Conservation (phyloP, 2,113 vertebrate genomes). For the Atherinomorus stipes region DNA sequence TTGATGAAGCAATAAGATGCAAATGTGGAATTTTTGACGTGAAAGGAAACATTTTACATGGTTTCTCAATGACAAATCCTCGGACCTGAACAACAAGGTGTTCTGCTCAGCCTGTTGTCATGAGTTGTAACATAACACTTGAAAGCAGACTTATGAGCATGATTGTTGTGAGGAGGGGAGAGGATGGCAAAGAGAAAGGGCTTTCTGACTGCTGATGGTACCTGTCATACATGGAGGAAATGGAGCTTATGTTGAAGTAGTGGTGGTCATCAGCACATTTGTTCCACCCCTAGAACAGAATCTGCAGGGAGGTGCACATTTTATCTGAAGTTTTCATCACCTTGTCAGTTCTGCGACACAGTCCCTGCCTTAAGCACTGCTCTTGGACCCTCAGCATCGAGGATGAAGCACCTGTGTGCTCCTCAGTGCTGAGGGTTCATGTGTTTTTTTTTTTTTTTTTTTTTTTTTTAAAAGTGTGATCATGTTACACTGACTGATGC, state of each 20-base stretch:
- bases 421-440: slow-evolving; percentile 15
- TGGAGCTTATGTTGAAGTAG: slow-evolving; percentile 75
- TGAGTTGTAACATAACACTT: slow-evolving; percentile 35
- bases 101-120: not conserved
- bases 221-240: slow-evolving; percentile 88
- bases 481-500: slow-evolving; percentile 50
- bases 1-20: not conserved
- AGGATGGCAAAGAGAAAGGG: slow-evolving; percentile 48
- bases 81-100: not conserved
- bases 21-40: not conserved
- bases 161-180: slow-evolving; percentile 39
- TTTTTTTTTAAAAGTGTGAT: slow-evolving; percentile 46
- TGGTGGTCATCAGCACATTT: slow-evolving; percentile 64
- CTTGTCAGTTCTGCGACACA: slow-evolving; percentile 76
- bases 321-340: slow-evolving; percentile 81
- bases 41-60: not conserved
- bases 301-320: slow-evolving; percentile 11
- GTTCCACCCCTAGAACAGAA: slow-evolving; percentile 48
- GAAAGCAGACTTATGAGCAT: slow-evolving; percentile 65
- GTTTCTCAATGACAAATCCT: not conserved
- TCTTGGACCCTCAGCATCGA: slow-evolving; percentile 34
- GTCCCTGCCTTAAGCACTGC: slow-evolving; percentile 48
- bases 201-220: slow-evolving; percentile 87
- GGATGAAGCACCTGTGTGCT: slow-evolving; percentile 63
- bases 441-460: slow-evolving; percentile 27